Evolutionary conservation across 2,797 vertebrate species (phyloP).

Genomic region (Oophaga sylvatica): DNA sequence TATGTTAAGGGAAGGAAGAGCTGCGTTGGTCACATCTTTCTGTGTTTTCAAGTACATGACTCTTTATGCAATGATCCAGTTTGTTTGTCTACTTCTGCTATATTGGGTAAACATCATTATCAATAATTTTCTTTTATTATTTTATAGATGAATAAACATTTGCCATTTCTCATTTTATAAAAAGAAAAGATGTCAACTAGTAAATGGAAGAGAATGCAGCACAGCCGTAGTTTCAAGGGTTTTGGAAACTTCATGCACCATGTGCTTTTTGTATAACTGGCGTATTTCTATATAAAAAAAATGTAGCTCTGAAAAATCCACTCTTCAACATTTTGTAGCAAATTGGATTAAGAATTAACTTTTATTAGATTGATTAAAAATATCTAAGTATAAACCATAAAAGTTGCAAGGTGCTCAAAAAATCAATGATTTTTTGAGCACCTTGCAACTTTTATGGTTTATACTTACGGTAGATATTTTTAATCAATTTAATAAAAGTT

Average conservation of each 20-base stretch:
- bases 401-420: no score
- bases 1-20: slow-evolving; percentile 71
- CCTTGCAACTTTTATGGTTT: no score
- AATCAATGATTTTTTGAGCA: no score
- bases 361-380: no score
- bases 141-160: neutral
- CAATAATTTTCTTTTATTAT: neutral
- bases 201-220: neutral
- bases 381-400: no score
- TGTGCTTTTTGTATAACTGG: no score
- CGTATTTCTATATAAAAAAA: no score
- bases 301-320: no score
- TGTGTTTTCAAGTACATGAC: slow-evolving; percentile 74
- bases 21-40: slow-evolving; percentile 73
- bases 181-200: neutral
- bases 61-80: slow-evolving; percentile 69
- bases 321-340: no score
- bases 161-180: neutral
- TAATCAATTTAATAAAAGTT: no score
- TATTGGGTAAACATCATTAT: slow-evolving; percentile 67
- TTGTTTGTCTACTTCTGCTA: slow-evolving; percentile 68
- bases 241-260: neutral
- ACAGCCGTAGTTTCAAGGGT: neutral
- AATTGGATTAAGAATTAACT: no score
- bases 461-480: no score